Percentiles rank a stretch among this genome's conserved stretches.
phyloP scores from a whole-genome alignment of 2,888 invertebrate species.

The Neoscelio sp. region DNA sequence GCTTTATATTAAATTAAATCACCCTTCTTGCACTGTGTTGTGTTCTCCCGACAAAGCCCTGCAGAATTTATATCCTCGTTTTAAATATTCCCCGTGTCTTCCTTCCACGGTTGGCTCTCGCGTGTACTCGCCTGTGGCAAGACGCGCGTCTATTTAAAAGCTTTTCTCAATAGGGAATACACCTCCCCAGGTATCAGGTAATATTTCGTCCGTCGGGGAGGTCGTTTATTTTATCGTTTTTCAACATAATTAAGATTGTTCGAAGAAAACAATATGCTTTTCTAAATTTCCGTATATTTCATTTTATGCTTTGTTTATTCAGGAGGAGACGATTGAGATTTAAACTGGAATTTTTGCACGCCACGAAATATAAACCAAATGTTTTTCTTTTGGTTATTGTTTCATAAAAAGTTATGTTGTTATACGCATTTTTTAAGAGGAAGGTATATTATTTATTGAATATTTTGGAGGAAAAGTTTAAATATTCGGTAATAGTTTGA shows the following conservation, averaged over 20 bases:
- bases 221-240: constrained; percentile 37
- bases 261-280: constrained; percentile 18
- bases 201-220: not conserved
- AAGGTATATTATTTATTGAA: too few relatives aligned
- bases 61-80: constrained; percentile 52
- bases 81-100: constrained; percentile 50
- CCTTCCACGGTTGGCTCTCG: constrained; percentile 23
- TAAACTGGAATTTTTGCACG: constrained; percentile 7
- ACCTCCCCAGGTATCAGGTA: constrained; percentile 20
- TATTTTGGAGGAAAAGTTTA: too few relatives aligned
- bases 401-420: not conserved
- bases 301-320: constrained; percentile 36
- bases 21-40: constrained; percentile 33
- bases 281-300: constrained; percentile 18
- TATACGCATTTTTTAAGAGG: too few relatives aligned
- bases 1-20: constrained; percentile 61
- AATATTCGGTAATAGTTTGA: too few relatives aligned
- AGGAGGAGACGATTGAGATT: not conserved
- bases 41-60: constrained; percentile 39
- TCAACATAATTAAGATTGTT: constrained; percentile 40
- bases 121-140: constrained; percentile 49
- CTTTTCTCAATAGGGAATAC: constrained; percentile 7
- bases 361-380: not conserved
- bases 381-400: not conserved
- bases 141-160: constrained; percentile 39